phyloP scores from a whole-genome alignment of 2,888 invertebrate genomes.

The Melangyna quadrimaculata region DNA sequence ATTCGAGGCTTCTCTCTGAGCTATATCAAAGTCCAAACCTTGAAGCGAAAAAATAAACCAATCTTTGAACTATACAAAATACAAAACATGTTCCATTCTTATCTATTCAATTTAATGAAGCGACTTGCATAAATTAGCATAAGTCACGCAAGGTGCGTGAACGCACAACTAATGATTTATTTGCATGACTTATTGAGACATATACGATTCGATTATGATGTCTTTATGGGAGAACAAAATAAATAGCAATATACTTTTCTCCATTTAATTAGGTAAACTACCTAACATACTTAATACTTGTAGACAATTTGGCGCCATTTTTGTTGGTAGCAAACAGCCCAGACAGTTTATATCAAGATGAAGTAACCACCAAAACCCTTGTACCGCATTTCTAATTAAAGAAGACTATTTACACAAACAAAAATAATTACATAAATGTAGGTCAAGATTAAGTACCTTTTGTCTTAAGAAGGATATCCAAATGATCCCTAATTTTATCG shows the following conservation, averaged over 20 bases:
- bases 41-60: neutral
- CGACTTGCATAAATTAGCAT: neutral
- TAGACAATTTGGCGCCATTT: slow-evolving; percentile 23
- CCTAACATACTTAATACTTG: neutral
- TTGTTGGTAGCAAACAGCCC: neutral
- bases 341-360: neutral
- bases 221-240: slow-evolving; percentile 7
- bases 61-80: neutral
- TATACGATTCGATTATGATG: neutral
- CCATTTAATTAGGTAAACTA: neutral
- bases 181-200: slow-evolving; percentile 12
- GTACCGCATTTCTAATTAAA: neutral
- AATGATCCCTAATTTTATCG: slow-evolving; percentile 11
- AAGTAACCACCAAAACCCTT: neutral
- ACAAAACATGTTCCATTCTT: neutral
- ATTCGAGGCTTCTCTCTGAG: neutral
- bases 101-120: neutral
- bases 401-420: neutral
- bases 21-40: neutral
- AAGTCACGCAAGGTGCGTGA: slow-evolving; percentile 25
- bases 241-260: neutral
- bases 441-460: neutral
- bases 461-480: neutral
- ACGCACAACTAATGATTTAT: slow-evolving; percentile 11
- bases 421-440: slow-evolving; percentile 5